These are phyloP conservation scores for Hippopotamyrus pictus DNA, from an alignment of 2,797 vertebrate genomes.

Conservation along the genomic window DNA sequence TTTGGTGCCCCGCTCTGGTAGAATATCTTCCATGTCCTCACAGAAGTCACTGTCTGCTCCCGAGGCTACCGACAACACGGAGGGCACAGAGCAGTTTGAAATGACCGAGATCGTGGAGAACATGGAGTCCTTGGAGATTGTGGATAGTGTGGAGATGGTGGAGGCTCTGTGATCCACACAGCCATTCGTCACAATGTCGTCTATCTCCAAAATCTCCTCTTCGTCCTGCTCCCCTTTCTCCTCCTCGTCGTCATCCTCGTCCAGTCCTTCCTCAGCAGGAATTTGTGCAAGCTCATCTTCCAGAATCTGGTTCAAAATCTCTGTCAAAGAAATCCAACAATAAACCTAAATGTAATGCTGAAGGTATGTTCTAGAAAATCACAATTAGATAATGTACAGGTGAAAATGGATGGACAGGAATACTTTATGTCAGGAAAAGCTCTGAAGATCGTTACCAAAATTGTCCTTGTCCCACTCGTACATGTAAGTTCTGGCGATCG, in stretches of 20 bases:
- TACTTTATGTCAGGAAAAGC: not conserved
- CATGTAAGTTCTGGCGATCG: conserved; percentile 77
- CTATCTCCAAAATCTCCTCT: conserved; percentile 45
- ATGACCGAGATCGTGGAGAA: conserved; percentile 65
- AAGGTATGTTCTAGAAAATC: not conserved
- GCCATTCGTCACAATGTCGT: conserved; percentile 47
- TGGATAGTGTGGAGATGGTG: conserved; percentile 54
- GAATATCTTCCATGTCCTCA: conserved; percentile 72
- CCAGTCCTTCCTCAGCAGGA: conserved; percentile 41
- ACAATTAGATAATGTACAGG: not conserved
- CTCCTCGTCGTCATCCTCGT: conserved; percentile 48
- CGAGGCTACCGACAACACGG: conserved; percentile 76
- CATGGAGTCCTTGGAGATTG: conserved; percentile 71
- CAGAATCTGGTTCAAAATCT: conserved; percentile 78
- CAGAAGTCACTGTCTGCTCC: conserved; percentile 82
- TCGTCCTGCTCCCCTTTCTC: conserved; percentile 36
- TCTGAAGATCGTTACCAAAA: conserved; percentile 74
- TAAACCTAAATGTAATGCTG: not conserved
- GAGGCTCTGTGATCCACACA: conserved; percentile 61
- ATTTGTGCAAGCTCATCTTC: conserved; percentile 61
- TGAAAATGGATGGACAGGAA: not conserved
- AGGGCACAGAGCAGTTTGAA: conserved; percentile 68
- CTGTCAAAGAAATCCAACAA: conserved; percentile 48
- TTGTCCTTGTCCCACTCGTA: conserved; percentile 92
- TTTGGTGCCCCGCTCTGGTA: conserved; percentile 41